Conservation (phyloP, 2,888 invertebrate genomes). For the Ernsta delagoae region DNA sequence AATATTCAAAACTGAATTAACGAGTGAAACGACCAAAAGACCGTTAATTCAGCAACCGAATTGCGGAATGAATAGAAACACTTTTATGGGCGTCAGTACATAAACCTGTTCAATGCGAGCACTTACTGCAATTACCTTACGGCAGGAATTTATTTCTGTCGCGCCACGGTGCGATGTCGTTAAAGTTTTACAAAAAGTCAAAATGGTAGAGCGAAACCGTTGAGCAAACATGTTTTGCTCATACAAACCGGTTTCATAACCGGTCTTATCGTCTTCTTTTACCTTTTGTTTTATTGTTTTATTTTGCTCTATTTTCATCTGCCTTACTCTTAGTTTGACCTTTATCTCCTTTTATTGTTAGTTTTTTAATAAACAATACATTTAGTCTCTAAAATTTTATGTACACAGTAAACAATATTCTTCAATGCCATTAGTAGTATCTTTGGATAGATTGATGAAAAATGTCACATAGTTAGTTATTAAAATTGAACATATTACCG, state of each 20-base stretch:
- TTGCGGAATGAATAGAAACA: slow-evolving; percentile 12
- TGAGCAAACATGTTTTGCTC: not conserved
- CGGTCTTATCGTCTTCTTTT: not conserved
- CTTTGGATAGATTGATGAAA: too few species aligned
- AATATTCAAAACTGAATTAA: too few species aligned
- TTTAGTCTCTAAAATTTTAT: too few species aligned
- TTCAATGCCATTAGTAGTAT: too few species aligned
- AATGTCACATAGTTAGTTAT: too few species aligned
- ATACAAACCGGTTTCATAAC: not conserved
- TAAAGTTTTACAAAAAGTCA: slow-evolving; percentile 26
- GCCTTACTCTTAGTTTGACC: not conserved
- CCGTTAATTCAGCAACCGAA: slow-evolving; percentile 11
- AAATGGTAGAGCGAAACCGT: slow-evolving; percentile 17
- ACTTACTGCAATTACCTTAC: slow-evolving; percentile 28
- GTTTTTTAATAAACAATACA: too few species aligned
- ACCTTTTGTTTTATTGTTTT: not conserved
- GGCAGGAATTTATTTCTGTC: slow-evolving; percentile 32
- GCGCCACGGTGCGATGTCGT: slow-evolving; percentile 27
- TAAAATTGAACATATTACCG: too few species aligned
- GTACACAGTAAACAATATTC: too few species aligned
- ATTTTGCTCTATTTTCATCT: not conserved
- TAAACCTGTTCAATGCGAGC: slow-evolving; percentile 28
- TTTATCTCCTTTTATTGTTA: too few species aligned
- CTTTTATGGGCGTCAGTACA: slow-evolving; percentile 25
- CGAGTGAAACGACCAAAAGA: not conserved